A percentile compares a stretch with the other conserved stretches of the same genome.
These are phyloP conservation scores for Drosophila mercatorum DNA, from an alignment of 2,888 invertebrate genomes.

Conservation along the genomic window DNA sequence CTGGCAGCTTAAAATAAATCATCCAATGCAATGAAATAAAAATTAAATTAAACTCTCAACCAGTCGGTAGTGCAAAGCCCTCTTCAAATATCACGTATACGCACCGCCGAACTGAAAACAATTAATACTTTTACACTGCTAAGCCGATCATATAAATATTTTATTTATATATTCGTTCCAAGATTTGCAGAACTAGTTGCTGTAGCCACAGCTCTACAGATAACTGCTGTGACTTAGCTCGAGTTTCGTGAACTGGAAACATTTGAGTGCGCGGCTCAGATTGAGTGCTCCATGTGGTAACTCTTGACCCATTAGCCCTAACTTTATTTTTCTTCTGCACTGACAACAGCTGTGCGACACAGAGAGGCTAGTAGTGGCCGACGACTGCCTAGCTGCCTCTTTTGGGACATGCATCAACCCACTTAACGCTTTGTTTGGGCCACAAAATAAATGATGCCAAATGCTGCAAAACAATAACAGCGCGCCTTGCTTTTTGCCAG, in stretches of 20 bases:
- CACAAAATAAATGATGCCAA: conserved; percentile 66
- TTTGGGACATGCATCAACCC: conserved; percentile 31
- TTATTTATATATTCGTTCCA: not conserved
- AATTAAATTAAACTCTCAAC: conserved; percentile 4
- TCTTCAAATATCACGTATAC: conserved; percentile 26
- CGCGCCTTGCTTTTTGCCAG: conserved; percentile 39
- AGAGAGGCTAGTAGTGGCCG: conserved; percentile 5
- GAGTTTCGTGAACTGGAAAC: not conserved
- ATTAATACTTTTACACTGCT: conserved; percentile 32
- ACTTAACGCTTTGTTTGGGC: conserved; percentile 52
- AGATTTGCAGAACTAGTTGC: not conserved
- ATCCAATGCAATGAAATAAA: conserved; percentile 8
- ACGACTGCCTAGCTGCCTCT: conserved; percentile 6
- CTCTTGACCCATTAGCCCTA: conserved; percentile 31
- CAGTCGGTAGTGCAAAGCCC: not conserved
- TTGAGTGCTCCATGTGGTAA: not conserved
- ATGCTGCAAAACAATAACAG: conserved; percentile 64
- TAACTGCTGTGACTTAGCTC: too few species aligned
- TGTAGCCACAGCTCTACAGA: not conserved
- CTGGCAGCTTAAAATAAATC: conserved; percentile 22
- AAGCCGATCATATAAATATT: not conserved
- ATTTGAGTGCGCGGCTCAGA: not conserved
- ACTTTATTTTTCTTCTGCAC: conserved; percentile 15
- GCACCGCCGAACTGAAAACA: conserved; percentile 18
- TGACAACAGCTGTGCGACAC: conserved; percentile 28